Conservation (phyloP, 1,140 invertebrate genomes). For the Cydia splendana region DNA sequence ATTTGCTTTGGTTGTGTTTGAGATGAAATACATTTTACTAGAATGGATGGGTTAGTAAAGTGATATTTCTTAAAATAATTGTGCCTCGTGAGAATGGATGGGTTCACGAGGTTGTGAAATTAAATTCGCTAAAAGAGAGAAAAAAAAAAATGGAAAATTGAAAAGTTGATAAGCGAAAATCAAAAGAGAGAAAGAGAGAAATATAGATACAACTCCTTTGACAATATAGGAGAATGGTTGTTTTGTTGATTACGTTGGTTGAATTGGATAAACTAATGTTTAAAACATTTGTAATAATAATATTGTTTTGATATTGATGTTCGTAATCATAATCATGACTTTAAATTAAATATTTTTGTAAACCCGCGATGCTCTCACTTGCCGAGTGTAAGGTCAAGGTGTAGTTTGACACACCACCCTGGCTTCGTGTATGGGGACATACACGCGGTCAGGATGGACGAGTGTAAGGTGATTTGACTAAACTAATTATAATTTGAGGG, state of each 20-base stretch:
- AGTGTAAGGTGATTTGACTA: slow-evolving; percentile 70
- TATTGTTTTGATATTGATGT: background rate
- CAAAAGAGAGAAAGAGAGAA: background rate
- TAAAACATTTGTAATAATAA: no score
- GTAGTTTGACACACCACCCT: background rate
- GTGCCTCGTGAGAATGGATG: slow-evolving; percentile 2
- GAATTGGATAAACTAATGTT: no score
- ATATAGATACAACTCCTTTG: background rate
- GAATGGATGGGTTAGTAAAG: slow-evolving; percentile 8
- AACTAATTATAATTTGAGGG: no score
- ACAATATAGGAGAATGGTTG: background rate
- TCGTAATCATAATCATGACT: background rate
- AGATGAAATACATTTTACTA: background rate
- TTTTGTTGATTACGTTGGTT: background rate
- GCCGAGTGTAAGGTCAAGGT: slow-evolving; percentile 19
- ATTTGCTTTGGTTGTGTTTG: background rate
- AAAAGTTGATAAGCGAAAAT: background rate
- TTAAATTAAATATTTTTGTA: background rate
- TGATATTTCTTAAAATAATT: background rate
- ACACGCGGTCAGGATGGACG: slow-evolving; percentile 31
- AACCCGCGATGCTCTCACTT: slow-evolving; percentile 7
- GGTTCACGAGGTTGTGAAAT: background rate
- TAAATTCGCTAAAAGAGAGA: background rate
- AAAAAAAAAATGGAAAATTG: background rate
- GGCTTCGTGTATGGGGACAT: slow-evolving; percentile 30